Evolutionary conservation across 1,140 invertebrate genomes (phyloP), one percentile per base, ranked within the genome.

Genomic region (Drosophila funebris): DNA sequence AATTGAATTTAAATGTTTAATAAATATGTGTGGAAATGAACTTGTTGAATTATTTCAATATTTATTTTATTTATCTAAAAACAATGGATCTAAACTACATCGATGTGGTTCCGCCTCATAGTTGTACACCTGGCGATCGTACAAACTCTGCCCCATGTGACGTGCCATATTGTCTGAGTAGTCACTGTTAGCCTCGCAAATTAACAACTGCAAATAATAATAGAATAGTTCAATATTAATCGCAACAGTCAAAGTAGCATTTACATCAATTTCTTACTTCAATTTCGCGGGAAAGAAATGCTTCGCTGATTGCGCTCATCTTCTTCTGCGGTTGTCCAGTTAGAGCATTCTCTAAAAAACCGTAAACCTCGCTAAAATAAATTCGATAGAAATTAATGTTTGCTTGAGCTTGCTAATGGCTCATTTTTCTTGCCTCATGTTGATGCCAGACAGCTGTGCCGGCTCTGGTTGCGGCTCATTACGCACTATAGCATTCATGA

Each of bases 1-100:
- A 88, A 76, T 87, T 87, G 75, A 88, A 88, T 89, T 83, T 87
- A 76, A 87, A 87, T 87, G 83, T 88, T 87, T 87, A 87, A 87
- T 87, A 87, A 87, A 87, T 72, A 72, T 87, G 84, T 87, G 83
- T 88, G 83, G 67, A 88, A 82, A 87, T 61, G 60, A 83, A 31
- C 22, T n/a, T 8, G 3, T 1, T 8, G 27, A 13, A 33, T 44
- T 46, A 50, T 16, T 13, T 24, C 57, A 33, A 36, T 73, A n/a
- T n/a, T n/a, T 61, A n/a, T 16, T 13, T 24, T 61, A 33, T 41
- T 73, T n/a, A 31, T 33, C 46, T 27, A 78, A 44, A 11, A 82
- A 64, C 0, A 87, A 44, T 2, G 83, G 83, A 52, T 87, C 83
- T 1, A 76, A 24, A 37, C 82, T 88, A 22, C 37, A 58, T 44